Evolutionary conservation across 2,113 vertebrate genomes (phyloP).

Genomic region (Cricetomys ansorgei): DNA sequence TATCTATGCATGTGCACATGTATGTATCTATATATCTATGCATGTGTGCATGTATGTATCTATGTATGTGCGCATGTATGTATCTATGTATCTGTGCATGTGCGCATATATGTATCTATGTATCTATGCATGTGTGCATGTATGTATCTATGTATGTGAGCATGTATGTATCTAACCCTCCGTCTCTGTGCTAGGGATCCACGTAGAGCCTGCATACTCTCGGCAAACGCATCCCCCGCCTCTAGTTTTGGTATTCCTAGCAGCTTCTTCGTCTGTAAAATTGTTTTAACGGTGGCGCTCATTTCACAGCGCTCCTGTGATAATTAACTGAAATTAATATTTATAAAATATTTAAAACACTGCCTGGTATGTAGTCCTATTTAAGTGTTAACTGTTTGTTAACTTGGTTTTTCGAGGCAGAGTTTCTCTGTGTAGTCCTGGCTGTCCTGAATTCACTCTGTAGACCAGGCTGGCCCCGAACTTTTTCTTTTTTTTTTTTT

Average conservation of each 20-base stretch:
- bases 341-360: constrained; percentile 1
- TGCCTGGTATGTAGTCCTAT: not conserved
- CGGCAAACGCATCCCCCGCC: not conserved
- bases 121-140: too few relatives aligned
- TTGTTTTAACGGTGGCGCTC: not conserved
- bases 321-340: constrained; percentile 21
- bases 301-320: not conserved
- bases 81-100: not conserved
- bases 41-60: too few relatives aligned
- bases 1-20: not conserved
- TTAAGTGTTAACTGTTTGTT: constrained; percentile 10
- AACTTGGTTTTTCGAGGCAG: too few relatives aligned
- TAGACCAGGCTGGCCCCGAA: too few relatives aligned
- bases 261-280: constrained; percentile 9
- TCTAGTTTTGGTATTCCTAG: not conserved
- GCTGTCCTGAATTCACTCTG: too few relatives aligned
- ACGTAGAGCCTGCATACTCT: not conserved
- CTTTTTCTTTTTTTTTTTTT: too few relatives aligned
- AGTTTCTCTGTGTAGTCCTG: too few relatives aligned
- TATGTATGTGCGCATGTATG: not conserved
- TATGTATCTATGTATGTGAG: too few relatives aligned
- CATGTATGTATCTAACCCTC: not conserved
- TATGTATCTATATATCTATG: too few relatives aligned
- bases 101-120: rapidly evolving
- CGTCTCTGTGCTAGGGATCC: not conserved